These are phyloP conservation scores for Acrobeloides nanus DNA, from an alignment of 2,888 invertebrate species.

Conservation along the genomic window DNA sequence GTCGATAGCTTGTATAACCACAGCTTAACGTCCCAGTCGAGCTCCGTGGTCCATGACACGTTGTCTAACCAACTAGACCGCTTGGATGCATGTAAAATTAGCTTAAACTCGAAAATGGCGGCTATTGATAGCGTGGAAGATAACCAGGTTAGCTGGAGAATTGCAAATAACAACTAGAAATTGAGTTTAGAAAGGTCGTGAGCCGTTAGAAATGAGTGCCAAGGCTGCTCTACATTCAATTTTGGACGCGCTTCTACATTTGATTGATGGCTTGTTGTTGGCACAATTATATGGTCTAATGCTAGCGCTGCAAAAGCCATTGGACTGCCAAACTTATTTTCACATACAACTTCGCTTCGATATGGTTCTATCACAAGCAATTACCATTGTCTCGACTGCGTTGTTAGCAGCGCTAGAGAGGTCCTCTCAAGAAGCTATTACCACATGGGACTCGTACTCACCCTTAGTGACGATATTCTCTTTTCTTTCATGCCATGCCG, in stretches of 20 bases:
- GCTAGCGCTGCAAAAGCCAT: constrained; percentile 24
- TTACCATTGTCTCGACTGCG: constrained; percentile 44
- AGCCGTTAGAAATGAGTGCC: constrained; percentile 26
- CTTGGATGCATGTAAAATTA: constrained; percentile 41
- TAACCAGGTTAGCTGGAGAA: constrained; percentile 1
- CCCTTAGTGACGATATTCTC: constrained; percentile 39
- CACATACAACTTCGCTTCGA: constrained; percentile 42
- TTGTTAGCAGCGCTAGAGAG: constrained; percentile 31
- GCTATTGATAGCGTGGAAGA: constrained; percentile 42
- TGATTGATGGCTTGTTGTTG: constrained; percentile 36
- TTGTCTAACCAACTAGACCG: constrained; percentile 42
- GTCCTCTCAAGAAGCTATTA: constrained; percentile 10
- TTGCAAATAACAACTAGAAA: neutral
- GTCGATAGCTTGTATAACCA: constrained; percentile 24
- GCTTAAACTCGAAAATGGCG: constrained; percentile 46
- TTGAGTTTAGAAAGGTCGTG: constrained; percentile 18
- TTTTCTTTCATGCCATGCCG: constrained; percentile 48
- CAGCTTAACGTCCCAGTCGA: constrained; percentile 20
- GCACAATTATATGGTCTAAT: constrained; percentile 38
- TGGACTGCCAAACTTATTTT: constrained; percentile 36
- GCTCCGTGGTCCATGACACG: constrained; percentile 22
- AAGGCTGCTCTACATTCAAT: constrained; percentile 24
- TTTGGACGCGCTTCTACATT: constrained; percentile 34
- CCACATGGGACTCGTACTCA: constrained; percentile 16
- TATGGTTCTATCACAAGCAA: constrained; percentile 41